Base-by-base conservation (phyloP, 2,797 vertebrate genomes). In the Sciurus vulgaris region DNA sequence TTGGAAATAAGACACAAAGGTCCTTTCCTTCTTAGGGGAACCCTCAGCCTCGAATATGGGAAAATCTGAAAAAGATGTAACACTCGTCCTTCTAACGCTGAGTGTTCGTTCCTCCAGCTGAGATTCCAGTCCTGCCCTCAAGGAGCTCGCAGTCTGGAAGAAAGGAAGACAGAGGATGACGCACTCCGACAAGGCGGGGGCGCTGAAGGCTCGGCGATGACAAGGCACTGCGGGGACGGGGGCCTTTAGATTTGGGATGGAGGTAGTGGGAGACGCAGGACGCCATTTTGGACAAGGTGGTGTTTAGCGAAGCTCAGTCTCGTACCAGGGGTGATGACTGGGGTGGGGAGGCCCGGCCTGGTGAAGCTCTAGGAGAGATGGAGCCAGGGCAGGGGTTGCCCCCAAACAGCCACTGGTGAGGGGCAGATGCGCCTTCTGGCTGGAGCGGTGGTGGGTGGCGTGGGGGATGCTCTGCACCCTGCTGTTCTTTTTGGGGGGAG, bases 101-200 rank as follows among this genome's bases (percentile, higher is more conserved):
- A 85, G 41, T 49, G n/a, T 78, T 14, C 59, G 22, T 89, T 51
- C 61, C 30, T 87, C 26, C 47, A 72, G 82, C 38, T 49, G 51
- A 85, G 76, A 79, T 4, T 17, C 41, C 72, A 38, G 81, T 38
- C 24, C 30, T 84, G 41, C 8, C 44, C 79, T 89, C 81, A 41
- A 82, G 65, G n/a, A 81, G 33, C 38, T 74, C 72, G 15, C 47
- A 83, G 87, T 72, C 82, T 86, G 73, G 82, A 74, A 86, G 76
- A 86, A 94, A 91, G 49, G 69, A 91, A 94, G 84, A 86, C 54
- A 74, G 49, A 3, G 18, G 41, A 78, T 1, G 14, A 20, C 24
- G 7, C 17, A 30, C 69, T 38, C 22, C 38, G 44, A 28, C 9
- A 59, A 85, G 47, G 24, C 18, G 6, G 38, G 59, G 35, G 49